Conservation (phyloP, 2,797 vertebrate species). For the Megalops cyprinoides region DNA sequence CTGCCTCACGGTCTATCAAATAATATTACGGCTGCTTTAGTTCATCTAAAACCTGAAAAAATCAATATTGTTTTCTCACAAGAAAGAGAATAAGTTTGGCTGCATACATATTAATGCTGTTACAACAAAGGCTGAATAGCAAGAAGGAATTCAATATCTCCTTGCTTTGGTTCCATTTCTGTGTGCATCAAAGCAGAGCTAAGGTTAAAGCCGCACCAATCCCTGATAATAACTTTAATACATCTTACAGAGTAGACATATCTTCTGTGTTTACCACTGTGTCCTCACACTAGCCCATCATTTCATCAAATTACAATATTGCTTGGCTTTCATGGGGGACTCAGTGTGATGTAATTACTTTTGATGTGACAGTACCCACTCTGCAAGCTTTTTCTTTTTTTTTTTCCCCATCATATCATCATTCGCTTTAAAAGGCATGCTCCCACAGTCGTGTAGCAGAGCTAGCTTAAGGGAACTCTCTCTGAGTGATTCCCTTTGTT, state of each 20-base stretch:
- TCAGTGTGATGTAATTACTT: constrained; percentile 40
- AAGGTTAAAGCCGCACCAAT: constrained; percentile 1
- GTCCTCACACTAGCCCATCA: not conserved
- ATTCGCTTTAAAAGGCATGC: constrained; percentile 18
- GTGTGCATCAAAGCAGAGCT: not conserved
- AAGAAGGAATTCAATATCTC: not conserved
- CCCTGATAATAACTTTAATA: not conserved
- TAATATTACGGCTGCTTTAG: not conserved
- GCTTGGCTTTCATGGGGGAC: constrained; percentile 32
- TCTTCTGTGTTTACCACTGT: constrained; percentile 6
- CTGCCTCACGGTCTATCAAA: not conserved
- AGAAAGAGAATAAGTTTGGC: not conserved
- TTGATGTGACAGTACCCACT: constrained; percentile 39
- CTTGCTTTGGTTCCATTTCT: not conserved
- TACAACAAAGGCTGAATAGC: not conserved
- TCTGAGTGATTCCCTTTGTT: constrained; percentile 17
- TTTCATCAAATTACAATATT: constrained; percentile 18
- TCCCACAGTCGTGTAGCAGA: not conserved
- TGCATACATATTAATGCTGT: constrained; percentile 10
- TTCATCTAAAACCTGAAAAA: constrained; percentile 10
- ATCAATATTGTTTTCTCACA: constrained; percentile 18
- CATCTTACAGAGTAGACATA: not conserved
- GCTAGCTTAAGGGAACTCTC: constrained; percentile 16
- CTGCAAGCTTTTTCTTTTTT: constrained; percentile 25
- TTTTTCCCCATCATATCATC: too few species aligned